Evolutionary conservation across 1,140 invertebrate genomes (phyloP).

Genomic region (Rhopalosiphum padi): DNA sequence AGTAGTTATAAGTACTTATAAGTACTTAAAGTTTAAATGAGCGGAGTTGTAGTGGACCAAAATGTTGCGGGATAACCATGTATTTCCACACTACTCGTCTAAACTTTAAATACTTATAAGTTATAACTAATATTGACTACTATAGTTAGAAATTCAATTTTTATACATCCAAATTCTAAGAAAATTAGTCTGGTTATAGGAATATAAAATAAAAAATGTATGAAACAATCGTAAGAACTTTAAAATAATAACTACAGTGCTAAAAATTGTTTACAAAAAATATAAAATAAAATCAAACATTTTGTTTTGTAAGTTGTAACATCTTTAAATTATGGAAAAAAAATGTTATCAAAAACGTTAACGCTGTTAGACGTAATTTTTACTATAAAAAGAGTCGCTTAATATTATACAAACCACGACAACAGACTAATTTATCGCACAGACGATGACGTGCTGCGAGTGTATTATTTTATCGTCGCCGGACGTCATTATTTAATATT

Average conservation of each 20-base stretch:
- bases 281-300: too few species aligned
- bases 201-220: background rate
- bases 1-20: background rate
- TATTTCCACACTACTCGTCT: background rate
- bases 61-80: background rate
- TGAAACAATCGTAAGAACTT: background rate
- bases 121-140: background rate
- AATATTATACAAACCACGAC: background rate
- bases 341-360: background rate
- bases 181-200: background rate
- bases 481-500: background rate
- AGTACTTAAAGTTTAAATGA: conserved; percentile 6
- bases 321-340: too few species aligned
- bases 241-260: too few species aligned
- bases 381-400: background rate
- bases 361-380: background rate
- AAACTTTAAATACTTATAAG: background rate
- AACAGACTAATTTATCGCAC: background rate
- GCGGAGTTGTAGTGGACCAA: background rate
- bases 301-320: too few species aligned
- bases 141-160: background rate
- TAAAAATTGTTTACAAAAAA: too few species aligned
- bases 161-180: background rate
- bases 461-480: background rate
- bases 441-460: background rate